These are phyloP conservation scores for Hylia prasina DNA, from an alignment of 2,113 vertebrate species.

Conservation along the genomic window DNA sequence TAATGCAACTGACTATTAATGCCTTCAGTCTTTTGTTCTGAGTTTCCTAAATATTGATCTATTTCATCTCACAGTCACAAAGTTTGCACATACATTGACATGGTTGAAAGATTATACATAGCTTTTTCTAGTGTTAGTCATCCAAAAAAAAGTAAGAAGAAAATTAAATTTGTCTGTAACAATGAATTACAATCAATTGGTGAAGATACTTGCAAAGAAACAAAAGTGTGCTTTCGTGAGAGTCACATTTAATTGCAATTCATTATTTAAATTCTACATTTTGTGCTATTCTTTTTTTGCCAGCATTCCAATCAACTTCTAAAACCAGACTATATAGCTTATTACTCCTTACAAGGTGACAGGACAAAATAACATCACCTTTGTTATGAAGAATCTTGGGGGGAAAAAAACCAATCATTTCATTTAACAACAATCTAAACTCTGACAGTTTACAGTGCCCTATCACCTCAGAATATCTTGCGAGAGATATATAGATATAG, in stretches of 20 bases:
- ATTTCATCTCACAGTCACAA: conserved; percentile 10
- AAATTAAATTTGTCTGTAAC: background rate
- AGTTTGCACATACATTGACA: background rate
- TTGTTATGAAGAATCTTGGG: background rate
- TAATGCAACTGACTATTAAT: background rate
- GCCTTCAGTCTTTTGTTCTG: background rate
- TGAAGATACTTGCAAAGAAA: background rate
- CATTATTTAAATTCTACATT: background rate
- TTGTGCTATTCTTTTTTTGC: background rate
- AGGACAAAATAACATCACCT: background rate
- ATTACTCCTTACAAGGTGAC: background rate
- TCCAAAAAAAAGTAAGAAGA: background rate
- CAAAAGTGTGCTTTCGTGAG: background rate
- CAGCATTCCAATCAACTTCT: background rate
- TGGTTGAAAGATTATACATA: background rate
- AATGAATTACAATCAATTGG: background rate
- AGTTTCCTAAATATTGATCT: background rate
- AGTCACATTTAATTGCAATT: background rate
- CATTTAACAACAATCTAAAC: background rate
- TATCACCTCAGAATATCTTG: background rate
- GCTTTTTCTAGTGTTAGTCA: background rate
- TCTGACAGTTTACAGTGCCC: background rate
- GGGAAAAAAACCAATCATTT: background rate
- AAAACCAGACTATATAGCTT: background rate
- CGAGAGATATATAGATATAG: background rate